Conservation (phyloP, 2,888 invertebrate species). For the Scaptomyza caliginosa region DNA sequence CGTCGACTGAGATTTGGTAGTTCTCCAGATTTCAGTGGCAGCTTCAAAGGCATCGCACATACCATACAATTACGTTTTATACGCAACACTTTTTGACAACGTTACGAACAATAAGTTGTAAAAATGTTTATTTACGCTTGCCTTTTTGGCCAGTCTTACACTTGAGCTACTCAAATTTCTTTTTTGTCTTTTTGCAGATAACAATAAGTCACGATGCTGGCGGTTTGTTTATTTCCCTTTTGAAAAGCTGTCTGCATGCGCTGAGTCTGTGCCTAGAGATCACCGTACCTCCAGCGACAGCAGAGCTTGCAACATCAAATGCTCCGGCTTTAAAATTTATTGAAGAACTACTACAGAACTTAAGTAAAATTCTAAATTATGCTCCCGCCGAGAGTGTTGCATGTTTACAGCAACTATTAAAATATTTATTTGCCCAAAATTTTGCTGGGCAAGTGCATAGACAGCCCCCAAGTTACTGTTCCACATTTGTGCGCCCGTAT, state of each 20-base stretch:
- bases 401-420: conserved; percentile 90
- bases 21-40: conserved; percentile 17
- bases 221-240: conserved; percentile 87
- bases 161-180: conserved; percentile 3
- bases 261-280: conserved; percentile 81
- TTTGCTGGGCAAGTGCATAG: conserved; percentile 83
- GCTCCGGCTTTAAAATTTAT: conserved; percentile 82
- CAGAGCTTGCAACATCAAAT: conserved; percentile 31
- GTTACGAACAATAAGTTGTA: conserved; percentile 67
- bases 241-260: conserved; percentile 82
- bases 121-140: conserved; percentile 57
- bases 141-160: conserved; percentile 23
- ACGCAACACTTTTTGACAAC: conserved; percentile 68
- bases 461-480: conserved; percentile 50
- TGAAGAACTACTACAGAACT: conserved; percentile 90
- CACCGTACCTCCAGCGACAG: conserved; percentile 49
- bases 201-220: conserved; percentile 91
- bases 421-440: conserved; percentile 90
- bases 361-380: conserved; percentile 88
- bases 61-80: conserved; percentile 71
- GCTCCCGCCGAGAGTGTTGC: conserved; percentile 88
- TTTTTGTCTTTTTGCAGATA: conserved; percentile 85
- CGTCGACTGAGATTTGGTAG: conserved; percentile 72
- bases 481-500: conserved; percentile 62
- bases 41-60: conserved; percentile 57